These are phyloP conservation scores for Masnerella sp. DNA, from an alignment of 2,888 invertebrate species.

Conservation along the genomic window DNA sequence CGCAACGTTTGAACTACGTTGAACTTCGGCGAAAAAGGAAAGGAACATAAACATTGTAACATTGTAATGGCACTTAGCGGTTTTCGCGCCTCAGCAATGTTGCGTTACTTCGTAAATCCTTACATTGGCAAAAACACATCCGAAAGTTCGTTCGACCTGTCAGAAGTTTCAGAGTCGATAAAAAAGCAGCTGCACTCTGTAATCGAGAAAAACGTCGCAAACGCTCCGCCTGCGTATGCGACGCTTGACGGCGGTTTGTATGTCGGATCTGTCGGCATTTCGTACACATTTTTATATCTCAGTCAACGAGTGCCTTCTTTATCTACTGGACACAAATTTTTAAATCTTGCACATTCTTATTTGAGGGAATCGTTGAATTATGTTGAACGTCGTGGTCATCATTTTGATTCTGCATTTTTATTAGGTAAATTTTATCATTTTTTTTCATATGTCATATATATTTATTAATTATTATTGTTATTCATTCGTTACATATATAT, in stretches of 20 bases:
- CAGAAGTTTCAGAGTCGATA: neutral
- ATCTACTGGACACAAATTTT: constrained; percentile 32
- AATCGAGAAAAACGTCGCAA: constrained; percentile 4
- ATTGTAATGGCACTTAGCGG: neutral
- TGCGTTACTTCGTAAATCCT: constrained; percentile 21
- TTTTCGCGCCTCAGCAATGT: constrained; percentile 25
- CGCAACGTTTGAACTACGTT: too few relatives aligned
- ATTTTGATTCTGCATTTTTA: too few relatives aligned
- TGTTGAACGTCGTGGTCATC: neutral
- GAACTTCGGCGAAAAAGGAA: too few relatives aligned
- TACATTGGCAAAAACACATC: neutral
- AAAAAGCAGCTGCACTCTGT: constrained; percentile 20
- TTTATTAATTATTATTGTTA: too few relatives aligned
- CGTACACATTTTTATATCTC: constrained; percentile 61
- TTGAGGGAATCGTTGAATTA: constrained; percentile 52
- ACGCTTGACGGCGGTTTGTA: constrained; percentile 61
- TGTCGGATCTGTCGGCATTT: constrained; percentile 64
- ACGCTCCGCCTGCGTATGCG: constrained; percentile 21
- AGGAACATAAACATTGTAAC: too few relatives aligned
- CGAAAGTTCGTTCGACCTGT: constrained; percentile 2
- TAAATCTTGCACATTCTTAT: constrained; percentile 59
- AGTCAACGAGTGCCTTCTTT: constrained; percentile 39
- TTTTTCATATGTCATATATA: too few relatives aligned
- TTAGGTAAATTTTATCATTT: too few relatives aligned
- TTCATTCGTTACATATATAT: too few relatives aligned